Base-by-base conservation (phyloP, 2,797 vertebrate genomes). In the Coendou prehensilis region DNA sequence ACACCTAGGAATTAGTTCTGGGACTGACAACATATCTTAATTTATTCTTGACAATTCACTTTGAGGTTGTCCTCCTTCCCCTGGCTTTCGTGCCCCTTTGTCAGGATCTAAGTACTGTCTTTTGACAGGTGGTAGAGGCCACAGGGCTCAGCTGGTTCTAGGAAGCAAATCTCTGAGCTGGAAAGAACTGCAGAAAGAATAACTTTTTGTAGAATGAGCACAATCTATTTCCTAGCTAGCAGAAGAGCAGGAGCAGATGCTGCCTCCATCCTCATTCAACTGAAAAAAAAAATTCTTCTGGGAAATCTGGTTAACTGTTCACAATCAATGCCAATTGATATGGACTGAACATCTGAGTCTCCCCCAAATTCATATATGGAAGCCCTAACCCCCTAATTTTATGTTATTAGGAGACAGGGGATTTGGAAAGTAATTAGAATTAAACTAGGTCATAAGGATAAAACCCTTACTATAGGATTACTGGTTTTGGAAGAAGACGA, bases 41-140 rank as follows among this genome's bases (percentile, higher is more conserved):
- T 84, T 95, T 61, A 94, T n/a, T 41, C n/a, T 93, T 97, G 91
- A 91, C 59, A 96, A 54, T 97, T 96, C 96, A 89, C 89, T 97
- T 93, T 87, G 3, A 95, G 45, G 33, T 75, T 94, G 52, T 56
- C 94, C 5, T 56, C 89, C 90, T 59, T 67, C 73, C 91, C 57
- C 30, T 81, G 92, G 3, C 64, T 63, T 91, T 95, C 52, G 79
- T 90, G 45, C 9, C 52, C 78, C 17, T 52, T 61, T 79, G 37
- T 71, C 73, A 96, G 54, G 41, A 83, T 93, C 26, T 28, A 96
- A 33, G 59, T 67, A 88, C 67, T 6, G 18, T 88, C 93, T 91
- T 90, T 79, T 83, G 76, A 95, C 81, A 88, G 28, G 13, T 0
- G 0, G 54, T 84, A 91, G 96, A 96, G 81, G 45, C 47, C 82